A percentile compares a stretch with the other conserved stretches of the same genome.
Evolutionary conservation across 2,888 invertebrate species (phyloP).

Genomic region (Theristus sp.): DNA sequence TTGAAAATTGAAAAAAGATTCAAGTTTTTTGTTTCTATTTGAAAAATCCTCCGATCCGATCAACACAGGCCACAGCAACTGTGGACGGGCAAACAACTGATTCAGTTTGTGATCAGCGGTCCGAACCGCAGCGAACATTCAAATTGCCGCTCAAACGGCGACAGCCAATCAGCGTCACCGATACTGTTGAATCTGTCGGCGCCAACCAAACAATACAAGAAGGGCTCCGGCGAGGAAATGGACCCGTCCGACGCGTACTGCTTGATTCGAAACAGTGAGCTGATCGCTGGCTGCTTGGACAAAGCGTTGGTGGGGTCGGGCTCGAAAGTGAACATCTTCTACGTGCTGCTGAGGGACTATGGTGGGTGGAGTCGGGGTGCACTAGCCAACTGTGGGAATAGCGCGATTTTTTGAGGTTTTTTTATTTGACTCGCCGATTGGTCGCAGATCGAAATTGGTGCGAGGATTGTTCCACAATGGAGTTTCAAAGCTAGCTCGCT

Average conservation of each 20-base stretch:
- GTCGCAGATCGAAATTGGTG: too few species aligned
- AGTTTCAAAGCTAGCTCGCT: too few species aligned
- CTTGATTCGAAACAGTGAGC: constrained; percentile 73
- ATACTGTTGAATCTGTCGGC: constrained; percentile 71
- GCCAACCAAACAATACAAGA: constrained; percentile 68
- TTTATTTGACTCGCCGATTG: too few species aligned
- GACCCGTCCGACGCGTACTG: constrained; percentile 51
- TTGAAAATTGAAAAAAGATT: too few species aligned
- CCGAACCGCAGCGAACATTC: neutral
- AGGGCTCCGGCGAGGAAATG: neutral
- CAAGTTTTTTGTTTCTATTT: too few species aligned
- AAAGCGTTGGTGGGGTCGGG: constrained; percentile 87
- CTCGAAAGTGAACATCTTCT: constrained; percentile 75
- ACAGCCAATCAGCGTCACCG: constrained; percentile 46
- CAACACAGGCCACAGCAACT: constrained; percentile 55
- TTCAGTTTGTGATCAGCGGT: neutral
- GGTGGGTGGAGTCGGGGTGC: constrained; percentile 21
- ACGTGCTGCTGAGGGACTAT: constrained; percentile 55
- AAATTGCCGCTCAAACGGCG: too few species aligned
- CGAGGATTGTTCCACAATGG: too few species aligned
- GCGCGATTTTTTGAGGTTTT: too few species aligned
- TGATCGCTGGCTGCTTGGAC: constrained; percentile 82
- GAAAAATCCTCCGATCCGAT: too few species aligned
- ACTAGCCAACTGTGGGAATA: too few species aligned
- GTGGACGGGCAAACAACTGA: constrained; percentile 91